Evolutionary conservation across 2,113 vertebrate genomes (phyloP).

Genomic region (Sardina pilchardus): DNA sequence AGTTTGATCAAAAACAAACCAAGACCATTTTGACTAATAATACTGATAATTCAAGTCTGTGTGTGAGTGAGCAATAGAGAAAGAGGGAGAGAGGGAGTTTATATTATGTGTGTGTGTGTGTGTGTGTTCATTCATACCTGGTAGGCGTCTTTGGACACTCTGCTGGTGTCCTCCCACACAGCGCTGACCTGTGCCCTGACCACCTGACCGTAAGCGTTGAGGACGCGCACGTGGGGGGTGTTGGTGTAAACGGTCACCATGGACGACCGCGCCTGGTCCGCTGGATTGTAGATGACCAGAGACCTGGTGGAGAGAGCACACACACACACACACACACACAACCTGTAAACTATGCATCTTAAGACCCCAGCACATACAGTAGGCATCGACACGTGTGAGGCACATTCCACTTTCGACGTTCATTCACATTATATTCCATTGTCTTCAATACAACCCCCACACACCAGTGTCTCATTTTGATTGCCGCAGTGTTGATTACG

Average conservation of each 20-base stretch:
- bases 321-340: not conserved
- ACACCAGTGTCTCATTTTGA: no score
- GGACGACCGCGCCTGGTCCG: slow-evolving; percentile 76
- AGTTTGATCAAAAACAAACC: not conserved
- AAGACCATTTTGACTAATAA: no score
- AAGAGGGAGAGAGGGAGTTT: not conserved
- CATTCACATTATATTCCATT: no score
- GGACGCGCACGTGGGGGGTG: slow-evolving; percentile 69
- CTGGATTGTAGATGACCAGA: slow-evolving; percentile 82
- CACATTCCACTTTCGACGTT: no score
- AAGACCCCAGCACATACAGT: no score
- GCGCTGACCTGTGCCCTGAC: slow-evolving; percentile 79
- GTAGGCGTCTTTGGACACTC: slow-evolving; percentile 72
- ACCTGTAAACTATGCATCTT: no score
- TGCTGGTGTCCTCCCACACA: slow-evolving; percentile 77
- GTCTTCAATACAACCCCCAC: no score
- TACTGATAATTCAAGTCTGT: not conserved
- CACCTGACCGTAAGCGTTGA: slow-evolving; percentile 69
- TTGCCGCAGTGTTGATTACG: no score
- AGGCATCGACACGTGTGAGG: no score
- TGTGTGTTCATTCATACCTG: slow-evolving; percentile 72
- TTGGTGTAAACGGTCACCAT: slow-evolving; percentile 78
- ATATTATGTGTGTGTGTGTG: not conserved
- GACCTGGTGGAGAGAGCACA: slow-evolving; percentile 70
- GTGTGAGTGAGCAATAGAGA: not conserved